Percentiles rank a stretch among this genome's conserved stretches.
phyloP scores from a whole-genome alignment of 1,140 invertebrate genomes.

The Drosophila bifasciata region DNA sequence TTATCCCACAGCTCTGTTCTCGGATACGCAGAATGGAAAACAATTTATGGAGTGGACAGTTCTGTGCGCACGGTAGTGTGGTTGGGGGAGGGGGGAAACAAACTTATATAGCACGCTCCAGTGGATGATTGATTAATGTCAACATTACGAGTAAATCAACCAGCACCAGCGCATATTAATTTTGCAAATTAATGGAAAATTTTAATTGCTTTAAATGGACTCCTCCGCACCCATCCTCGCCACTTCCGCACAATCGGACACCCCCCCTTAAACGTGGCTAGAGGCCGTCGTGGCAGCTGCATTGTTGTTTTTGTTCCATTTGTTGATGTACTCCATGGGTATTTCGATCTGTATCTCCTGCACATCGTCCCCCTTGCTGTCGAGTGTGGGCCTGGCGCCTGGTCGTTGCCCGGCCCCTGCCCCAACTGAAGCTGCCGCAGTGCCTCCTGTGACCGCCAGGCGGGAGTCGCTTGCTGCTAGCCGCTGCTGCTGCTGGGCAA shows the following conservation, averaged over 20 bases:
- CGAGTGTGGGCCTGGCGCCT: slow-evolving; percentile 25
- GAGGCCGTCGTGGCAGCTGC: slow-evolving; percentile 65
- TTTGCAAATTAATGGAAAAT: slow-evolving; percentile 71
- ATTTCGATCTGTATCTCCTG: slow-evolving; percentile 82
- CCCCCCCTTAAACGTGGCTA: slow-evolving; percentile 62
- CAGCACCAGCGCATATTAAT: slow-evolving; percentile 47
- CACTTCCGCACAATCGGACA: not conserved
- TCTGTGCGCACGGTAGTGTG: not conserved
- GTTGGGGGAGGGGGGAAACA: not conserved
- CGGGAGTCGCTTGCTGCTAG: slow-evolving; percentile 56
- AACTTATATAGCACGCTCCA: slow-evolving; percentile 39
- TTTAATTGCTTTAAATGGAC: slow-evolving; percentile 78
- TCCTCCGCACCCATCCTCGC: slow-evolving; percentile 36
- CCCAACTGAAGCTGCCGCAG: slow-evolving; percentile 7
- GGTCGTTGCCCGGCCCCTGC: not conserved
- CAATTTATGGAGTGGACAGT: slow-evolving; percentile 16
- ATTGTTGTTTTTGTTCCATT: slow-evolving; percentile 82
- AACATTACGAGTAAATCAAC: slow-evolving; percentile 46
- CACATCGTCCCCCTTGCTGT: slow-evolving; percentile 58
- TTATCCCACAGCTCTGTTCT: slow-evolving; percentile 25
- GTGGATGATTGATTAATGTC: slow-evolving; percentile 60
- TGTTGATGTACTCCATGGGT: slow-evolving; percentile 81
- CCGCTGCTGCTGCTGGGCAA: slow-evolving; percentile 70
- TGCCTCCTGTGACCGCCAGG: slow-evolving; percentile 25
- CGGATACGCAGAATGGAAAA: slow-evolving; percentile 5